A percentile compares a stretch with the other conserved stretches of the same genome.
Evolutionary conservation across 2,113 vertebrate genomes (phyloP).

Genomic region (Cochlearius cochlearius): DNA sequence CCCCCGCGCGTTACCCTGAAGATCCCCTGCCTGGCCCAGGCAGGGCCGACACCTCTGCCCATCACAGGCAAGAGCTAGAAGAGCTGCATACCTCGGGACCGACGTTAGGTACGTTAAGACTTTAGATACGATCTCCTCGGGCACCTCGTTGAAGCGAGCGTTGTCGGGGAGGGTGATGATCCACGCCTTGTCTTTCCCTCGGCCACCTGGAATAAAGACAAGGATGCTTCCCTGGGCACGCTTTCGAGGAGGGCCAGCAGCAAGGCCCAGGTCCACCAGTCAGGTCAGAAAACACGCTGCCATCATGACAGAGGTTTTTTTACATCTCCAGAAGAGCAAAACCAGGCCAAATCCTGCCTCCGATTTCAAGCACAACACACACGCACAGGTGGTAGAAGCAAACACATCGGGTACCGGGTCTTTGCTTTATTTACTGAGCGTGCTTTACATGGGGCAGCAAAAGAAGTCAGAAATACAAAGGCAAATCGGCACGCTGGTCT

Average conservation of each 20-base stretch:
- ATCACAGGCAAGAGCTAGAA: not conserved
- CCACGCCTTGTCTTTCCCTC: conserved; percentile 88
- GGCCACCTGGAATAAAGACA: conserved; percentile 81
- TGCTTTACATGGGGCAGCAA: not conserved
- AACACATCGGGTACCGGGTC: fast-evolving
- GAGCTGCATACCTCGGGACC: conserved; percentile 82
- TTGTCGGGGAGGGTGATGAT: conserved; percentile 95
- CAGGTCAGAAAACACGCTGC: not conserved
- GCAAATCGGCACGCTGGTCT: not conserved
- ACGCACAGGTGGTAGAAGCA: not conserved
- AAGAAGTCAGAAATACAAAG: not conserved
- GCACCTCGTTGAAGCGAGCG: conserved; percentile 86
- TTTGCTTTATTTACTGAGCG: not conserved
- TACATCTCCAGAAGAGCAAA: not conserved
- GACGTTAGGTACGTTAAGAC: conserved; percentile 89
- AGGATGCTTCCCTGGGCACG: not conserved
- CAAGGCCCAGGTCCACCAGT: not conserved
- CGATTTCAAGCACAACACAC: not conserved
- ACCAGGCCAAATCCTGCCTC: not conserved
- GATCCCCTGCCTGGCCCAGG: not conserved
- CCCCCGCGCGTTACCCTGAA: fast-evolving
- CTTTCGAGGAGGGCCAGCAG: not conserved
- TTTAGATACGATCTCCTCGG: conserved; percentile 84
- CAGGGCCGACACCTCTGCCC: not conserved
- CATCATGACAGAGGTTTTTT: fast-evolving